A percentile compares a stretch with the other conserved stretches of the same genome.
Conservation (phyloP, 1,140 invertebrate species). For the Drosophila obscura region DNA sequence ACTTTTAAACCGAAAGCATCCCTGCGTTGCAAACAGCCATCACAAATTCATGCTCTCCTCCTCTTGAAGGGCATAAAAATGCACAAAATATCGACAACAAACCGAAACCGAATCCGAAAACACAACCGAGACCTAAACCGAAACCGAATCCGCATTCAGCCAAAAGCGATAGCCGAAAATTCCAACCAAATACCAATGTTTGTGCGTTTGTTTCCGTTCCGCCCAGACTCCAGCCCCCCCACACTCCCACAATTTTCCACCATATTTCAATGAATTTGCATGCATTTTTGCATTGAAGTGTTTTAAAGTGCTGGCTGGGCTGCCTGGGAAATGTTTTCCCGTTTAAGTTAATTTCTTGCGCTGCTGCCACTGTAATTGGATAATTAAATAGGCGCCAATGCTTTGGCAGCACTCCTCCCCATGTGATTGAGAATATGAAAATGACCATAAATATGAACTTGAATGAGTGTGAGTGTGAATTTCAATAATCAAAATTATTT, state of each 20-base stretch:
- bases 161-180: constrained; percentile 65
- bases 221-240: constrained; percentile 13
- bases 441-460: constrained; percentile 5
- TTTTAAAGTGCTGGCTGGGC: constrained; percentile 42
- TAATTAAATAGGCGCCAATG: constrained; percentile 74
- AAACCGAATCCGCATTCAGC: constrained; percentile 52
- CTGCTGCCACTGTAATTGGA: constrained; percentile 62
- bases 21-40: too few relatives aligned
- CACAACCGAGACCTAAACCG: constrained; percentile 33
- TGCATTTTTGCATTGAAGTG: constrained; percentile 25
- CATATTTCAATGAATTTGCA: constrained; percentile 7
- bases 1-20: constrained; percentile 7
- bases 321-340: constrained; percentile 46
- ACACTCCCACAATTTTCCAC: not conserved
- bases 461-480: constrained; percentile 34
- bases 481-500: constrained; percentile 57
- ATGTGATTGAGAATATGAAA: too few relatives aligned
- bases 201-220: constrained; percentile 43
- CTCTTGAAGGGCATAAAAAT: not conserved
- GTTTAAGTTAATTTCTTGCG: constrained; percentile 59
- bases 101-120: constrained; percentile 33
- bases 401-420: constrained; percentile 39
- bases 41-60: too few relatives aligned
- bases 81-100: constrained; percentile 44
- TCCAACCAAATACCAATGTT: constrained; percentile 53